A percentile compares a stretch with the other conserved stretches of the same genome.
phyloP scores from a whole-genome alignment of 53 echinoderm and acorn worm species.

The Zoroaster sp. region DNA sequence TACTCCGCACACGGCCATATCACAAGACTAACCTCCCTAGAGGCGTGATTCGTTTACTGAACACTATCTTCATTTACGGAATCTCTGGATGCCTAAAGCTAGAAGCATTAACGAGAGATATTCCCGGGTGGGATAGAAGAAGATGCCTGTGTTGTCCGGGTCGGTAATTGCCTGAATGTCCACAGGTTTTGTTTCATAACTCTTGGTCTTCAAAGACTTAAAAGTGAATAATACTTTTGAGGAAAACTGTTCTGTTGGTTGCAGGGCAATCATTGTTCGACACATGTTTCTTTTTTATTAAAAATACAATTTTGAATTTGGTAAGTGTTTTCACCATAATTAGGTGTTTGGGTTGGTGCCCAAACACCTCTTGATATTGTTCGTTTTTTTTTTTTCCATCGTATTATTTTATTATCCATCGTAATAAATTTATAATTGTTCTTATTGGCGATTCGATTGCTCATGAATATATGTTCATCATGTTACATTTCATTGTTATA shows the following conservation, averaged over 20 bases:
- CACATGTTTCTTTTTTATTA: not conserved
- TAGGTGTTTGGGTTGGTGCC: too few relatives aligned
- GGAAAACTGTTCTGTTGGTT: not conserved
- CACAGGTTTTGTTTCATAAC: not conserved
- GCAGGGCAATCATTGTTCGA: not conserved
- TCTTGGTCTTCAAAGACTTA: not conserved
- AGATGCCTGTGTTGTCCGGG: not conserved
- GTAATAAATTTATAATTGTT: too few relatives aligned
- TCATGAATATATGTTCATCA: too few relatives aligned
- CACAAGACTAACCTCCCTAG: not conserved
- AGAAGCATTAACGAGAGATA: slow-evolving; percentile 4
- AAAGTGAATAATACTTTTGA: not conserved
- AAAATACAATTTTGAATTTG: not conserved
- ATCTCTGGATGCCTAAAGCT: not conserved
- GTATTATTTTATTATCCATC: too few relatives aligned
- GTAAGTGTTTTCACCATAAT: too few relatives aligned
- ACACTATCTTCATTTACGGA: not conserved
- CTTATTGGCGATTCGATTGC: too few relatives aligned
- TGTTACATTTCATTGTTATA: too few relatives aligned
- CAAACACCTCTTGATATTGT: too few relatives aligned
- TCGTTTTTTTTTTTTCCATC: too few relatives aligned
- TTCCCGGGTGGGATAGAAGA: not conserved
- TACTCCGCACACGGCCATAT: not conserved
- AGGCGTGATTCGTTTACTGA: not conserved
- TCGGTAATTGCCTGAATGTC: slow-evolving; percentile 19